These are phyloP conservation scores for Polietes domitor DNA, from an alignment of 2,888 invertebrate genomes.

Conservation along the genomic window DNA sequence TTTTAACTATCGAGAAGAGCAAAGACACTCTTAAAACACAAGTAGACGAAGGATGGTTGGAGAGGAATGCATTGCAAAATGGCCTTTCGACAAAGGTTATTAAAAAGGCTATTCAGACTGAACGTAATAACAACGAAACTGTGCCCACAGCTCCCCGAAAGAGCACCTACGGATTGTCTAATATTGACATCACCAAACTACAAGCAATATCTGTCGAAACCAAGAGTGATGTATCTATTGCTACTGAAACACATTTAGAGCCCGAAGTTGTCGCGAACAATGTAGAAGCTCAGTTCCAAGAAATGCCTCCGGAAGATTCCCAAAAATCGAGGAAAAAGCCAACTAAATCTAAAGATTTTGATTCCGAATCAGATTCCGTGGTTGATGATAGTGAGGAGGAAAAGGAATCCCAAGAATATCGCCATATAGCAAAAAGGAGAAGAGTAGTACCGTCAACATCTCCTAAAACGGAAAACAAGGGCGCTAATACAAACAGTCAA, in stretches of 20 bases:
- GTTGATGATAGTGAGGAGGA: constrained; percentile 87
- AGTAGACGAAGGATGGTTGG: constrained; percentile 84
- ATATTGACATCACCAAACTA: constrained; percentile 76
- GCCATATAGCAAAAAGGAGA: constrained; percentile 84
- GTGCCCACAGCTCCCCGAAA: constrained; percentile 52
- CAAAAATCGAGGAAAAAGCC: constrained; percentile 68
- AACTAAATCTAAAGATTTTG: constrained; percentile 25
- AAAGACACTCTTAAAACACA: constrained; percentile 68
- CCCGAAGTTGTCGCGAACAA: neutral
- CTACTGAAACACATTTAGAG: neutral
- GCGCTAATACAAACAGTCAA: neutral
- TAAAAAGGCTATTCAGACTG: neutral
- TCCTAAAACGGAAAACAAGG: constrained; percentile 19
- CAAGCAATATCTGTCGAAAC: constrained; percentile 25
- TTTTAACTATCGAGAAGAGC: constrained; percentile 67
- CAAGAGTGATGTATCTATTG: neutral
- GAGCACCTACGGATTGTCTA: constrained; percentile 79
- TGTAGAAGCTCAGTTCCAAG: neutral
- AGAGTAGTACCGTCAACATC: constrained; percentile 74
- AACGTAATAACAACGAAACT: constrained; percentile 52
- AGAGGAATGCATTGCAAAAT: constrained; percentile 74
- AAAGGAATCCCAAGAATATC: constrained; percentile 79
- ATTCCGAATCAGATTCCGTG: constrained; percentile 86
- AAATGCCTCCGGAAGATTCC: neutral
- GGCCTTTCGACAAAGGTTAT: constrained; percentile 45